These are phyloP conservation scores for Phymorhynchus buccinoides DNA, from an alignment of 1,140 invertebrate species.

Conservation along the genomic window DNA sequence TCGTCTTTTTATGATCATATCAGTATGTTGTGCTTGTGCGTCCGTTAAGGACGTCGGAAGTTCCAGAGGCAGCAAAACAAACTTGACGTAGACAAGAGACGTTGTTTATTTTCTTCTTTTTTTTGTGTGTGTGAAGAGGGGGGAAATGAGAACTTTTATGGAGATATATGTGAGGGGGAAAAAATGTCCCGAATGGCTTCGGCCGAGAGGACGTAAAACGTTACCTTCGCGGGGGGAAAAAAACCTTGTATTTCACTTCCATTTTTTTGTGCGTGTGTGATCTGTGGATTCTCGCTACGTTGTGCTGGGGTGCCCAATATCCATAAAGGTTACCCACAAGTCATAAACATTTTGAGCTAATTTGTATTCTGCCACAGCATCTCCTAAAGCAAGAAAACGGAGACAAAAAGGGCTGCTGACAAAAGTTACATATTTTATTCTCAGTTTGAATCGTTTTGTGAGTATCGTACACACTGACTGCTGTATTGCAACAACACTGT, in stretches of 20 bases:
- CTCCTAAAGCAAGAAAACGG: background rate
- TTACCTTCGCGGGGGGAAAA: background rate
- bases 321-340: background rate
- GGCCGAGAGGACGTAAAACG: background rate
- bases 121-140: background rate
- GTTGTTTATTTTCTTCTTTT: background rate
- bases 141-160: background rate
- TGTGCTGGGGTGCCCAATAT: background rate
- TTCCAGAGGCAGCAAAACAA: constrained; percentile 40
- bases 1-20: constrained; percentile 27
- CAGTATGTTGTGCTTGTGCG: constrained; percentile 29
- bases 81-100: constrained; percentile 15
- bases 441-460: background rate
- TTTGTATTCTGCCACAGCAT: background rate
- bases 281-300: background rate
- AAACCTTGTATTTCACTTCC: background rate
- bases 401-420: background rate
- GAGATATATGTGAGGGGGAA: background rate
- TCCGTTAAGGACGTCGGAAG: background rate
- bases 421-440: background rate
- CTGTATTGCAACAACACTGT: background rate
- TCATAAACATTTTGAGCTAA: background rate
- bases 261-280: background rate
- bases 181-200: background rate
- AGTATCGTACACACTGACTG: background rate